Conservation (phyloP, 2,113 vertebrate genomes). For the Reinhardtius hippoglossoides region DNA sequence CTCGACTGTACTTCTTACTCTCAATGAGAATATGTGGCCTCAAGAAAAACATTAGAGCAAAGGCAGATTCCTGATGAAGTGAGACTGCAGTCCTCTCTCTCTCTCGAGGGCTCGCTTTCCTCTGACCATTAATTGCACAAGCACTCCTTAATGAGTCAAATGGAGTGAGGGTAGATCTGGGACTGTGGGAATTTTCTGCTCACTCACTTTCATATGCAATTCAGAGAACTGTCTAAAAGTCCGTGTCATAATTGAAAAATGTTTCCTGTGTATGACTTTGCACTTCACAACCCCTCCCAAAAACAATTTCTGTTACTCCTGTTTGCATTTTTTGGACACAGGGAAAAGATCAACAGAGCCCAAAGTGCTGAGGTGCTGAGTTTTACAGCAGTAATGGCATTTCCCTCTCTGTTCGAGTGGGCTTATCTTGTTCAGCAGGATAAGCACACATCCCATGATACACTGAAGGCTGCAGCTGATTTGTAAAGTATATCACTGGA, state of each 20-base stretch:
- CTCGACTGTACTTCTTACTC: not conserved
- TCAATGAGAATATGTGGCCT: constrained; percentile 24
- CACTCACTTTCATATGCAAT: not conserved
- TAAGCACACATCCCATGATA: constrained; percentile 18
- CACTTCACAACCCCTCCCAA: not conserved
- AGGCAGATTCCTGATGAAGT: constrained; percentile 32
- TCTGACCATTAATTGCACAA: constrained; percentile 37
- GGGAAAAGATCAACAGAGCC: constrained; percentile 43
- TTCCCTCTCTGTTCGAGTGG: constrained; percentile 11
- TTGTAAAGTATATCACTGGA: constrained; percentile 27
- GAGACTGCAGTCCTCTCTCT: constrained; percentile 18
- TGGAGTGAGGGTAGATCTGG: not conserved
- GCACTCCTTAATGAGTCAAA: constrained; percentile 23
- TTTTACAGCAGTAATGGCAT: constrained; percentile 17
- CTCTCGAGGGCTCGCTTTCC: constrained; percentile 15
- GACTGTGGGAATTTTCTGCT: not conserved
- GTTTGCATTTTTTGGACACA: constrained; percentile 20
- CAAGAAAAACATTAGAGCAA: constrained; percentile 36
- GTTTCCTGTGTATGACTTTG: not conserved
- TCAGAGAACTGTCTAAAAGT: not conserved
- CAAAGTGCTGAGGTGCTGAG: constrained; percentile 45
- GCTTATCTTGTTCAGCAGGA: constrained; percentile 41
- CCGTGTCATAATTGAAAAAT: not conserved
- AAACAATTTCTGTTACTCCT: not conserved
- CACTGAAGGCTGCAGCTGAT: constrained; percentile 27